Percentiles rank a stretch among this genome's conserved stretches.
phyloP scores from a whole-genome alignment of 2,113 vertebrate species.

The Smithornis capensis region DNA sequence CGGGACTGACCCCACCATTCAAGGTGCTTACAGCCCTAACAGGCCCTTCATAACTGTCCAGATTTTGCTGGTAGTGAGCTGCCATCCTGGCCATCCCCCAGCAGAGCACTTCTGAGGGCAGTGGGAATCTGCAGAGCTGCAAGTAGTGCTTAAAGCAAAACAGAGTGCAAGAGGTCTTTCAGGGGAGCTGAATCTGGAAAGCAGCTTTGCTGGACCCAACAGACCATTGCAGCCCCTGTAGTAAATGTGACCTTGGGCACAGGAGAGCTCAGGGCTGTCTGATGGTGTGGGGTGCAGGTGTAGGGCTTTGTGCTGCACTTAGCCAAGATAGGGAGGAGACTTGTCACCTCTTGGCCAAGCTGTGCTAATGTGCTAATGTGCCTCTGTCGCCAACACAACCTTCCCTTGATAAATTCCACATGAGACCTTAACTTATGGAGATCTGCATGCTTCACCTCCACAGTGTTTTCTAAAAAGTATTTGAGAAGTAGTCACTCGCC shows the following conservation, averaged over 20 bases:
- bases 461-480: neutral
- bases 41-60: neutral
- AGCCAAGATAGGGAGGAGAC: no score
- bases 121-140: neutral
- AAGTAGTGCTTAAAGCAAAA: neutral
- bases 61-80: neutral
- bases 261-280: neutral
- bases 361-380: neutral
- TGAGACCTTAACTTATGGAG: neutral
- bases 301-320: neutral
- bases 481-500: neutral
- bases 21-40: neutral
- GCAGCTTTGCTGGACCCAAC: neutral
- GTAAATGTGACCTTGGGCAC: neutral
- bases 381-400: neutral
- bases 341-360: neutral
- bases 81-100: neutral
- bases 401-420: neutral
- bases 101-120: neutral
- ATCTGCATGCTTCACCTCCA: neutral
- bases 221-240: neutral
- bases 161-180: neutral
- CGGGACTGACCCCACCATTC: neutral
- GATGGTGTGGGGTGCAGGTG: rapidly evolving
- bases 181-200: neutral